Base-by-base conservation (phyloP, 1,140 invertebrate species). In the Drosophila murphyi region DNA sequence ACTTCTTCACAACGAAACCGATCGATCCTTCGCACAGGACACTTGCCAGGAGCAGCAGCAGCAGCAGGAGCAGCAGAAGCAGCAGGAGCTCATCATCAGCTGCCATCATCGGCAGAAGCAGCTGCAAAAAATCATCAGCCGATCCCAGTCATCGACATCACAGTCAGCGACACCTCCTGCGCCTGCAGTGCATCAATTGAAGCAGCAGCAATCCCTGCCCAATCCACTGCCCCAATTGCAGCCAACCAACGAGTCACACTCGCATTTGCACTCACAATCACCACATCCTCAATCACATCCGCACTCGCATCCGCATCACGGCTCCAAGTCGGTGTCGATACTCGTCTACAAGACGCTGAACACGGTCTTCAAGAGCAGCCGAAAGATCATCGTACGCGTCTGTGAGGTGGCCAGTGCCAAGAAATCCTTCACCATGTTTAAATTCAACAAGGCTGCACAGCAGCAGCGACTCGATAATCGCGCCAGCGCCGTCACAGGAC, bases 361-460 rank as follows among this genome's bases (percentile, higher is more conserved):
- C 63, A 92, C 92, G 54, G 92, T 92, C 52, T 92, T 92, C 76
- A 92, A 92, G 73, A 92, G 91, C 74, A 92, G 92, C 57, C 92
- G 92, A 34, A 92, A 92, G 71, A 92, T 92, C 63, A 92, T 92
- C 52, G 79, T 92, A 12, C 91, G 92, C 32, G 92, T 92, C 31
- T 92, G 92, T 56, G 92, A 92, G 62, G 92, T 92, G n/a, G 92
- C 92, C 47, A 92, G 88, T 72, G 78, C 85, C 37, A 92, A 92
- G 69, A 92, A 93, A 31, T 80, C 90, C 48, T 90, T 92, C 76
- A 93, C 93, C 39, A 96, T 97, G 96, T 96, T 97, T 79, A 96
- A 96, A 78, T 93, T 96, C 28, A 96, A 96, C 90, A 95, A 96
- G 82, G 95, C 94, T 61, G 94, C 96, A 79, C 95, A 95, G 72